Conservation (phyloP, 2,797 vertebrate species). For the Hoplostethus mediterraneus region DNA sequence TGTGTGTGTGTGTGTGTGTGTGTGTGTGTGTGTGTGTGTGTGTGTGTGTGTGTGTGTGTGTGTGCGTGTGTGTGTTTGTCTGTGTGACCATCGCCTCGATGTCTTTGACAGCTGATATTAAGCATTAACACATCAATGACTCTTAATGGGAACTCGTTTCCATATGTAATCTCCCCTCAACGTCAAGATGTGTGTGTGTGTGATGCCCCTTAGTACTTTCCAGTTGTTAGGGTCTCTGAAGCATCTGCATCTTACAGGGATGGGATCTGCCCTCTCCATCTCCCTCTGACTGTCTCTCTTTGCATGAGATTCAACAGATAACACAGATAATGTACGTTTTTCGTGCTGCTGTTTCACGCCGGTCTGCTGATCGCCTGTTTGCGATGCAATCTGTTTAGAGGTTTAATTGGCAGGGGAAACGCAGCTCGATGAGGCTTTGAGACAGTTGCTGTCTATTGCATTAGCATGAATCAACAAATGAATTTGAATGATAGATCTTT, state of each 20-base stretch:
- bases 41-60: conserved; percentile 8
- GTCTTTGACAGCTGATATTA: conserved; percentile 75
- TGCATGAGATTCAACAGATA: too few relatives aligned
- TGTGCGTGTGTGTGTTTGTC: conserved; percentile 1
- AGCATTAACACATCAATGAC: conserved; percentile 76
- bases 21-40: conserved; percentile 23
- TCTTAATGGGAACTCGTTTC: conserved; percentile 77
- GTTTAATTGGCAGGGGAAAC: too few relatives aligned
- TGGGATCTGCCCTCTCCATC: conserved; percentile 62
- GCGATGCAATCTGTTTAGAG: too few relatives aligned
- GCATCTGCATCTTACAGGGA: conserved; percentile 45
- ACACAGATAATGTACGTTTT: too few relatives aligned
- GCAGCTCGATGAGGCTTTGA: not conserved
- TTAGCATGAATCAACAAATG: conserved; percentile 25
- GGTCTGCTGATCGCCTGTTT: too few relatives aligned
- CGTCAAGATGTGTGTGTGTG: conserved; percentile 26
- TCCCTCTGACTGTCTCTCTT: conserved; percentile 27
- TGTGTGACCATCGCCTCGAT: conserved; percentile 44
- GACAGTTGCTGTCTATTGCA: conserved; percentile 6
- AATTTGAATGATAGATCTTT: conserved; percentile 34
- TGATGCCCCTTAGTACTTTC: conserved; percentile 32
- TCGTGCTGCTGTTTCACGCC: too few relatives aligned
- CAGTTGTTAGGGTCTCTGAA: conserved; percentile 60
- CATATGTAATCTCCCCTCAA: conserved; percentile 65
- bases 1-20: conserved; percentile 16